Base-by-base conservation (phyloP, 2,888 invertebrate genomes). In the Nymphalis polychloros region DNA sequence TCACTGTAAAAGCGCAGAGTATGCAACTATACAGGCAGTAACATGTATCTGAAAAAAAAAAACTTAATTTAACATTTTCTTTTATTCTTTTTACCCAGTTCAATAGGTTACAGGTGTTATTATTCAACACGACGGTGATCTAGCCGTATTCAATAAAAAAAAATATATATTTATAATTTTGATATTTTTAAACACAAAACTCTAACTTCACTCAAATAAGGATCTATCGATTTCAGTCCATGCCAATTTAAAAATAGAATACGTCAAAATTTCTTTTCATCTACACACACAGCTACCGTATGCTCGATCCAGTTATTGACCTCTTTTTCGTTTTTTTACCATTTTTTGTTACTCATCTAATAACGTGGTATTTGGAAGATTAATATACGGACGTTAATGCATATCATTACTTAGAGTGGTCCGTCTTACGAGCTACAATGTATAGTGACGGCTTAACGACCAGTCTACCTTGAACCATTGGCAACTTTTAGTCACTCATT, bases 371-470 rank as follows among this genome's bases (percentile, higher is more conserved):
- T 88, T 89, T 84, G 81, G 78, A 78, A 86, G 88, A 89, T 88
- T 89, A 89, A 90, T 89, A 88, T 81, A 75, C 80, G 75, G 67
- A 75, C 74, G 77, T 86, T 91, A 90, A 92, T 89, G 89, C 87
- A 88, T 92, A 89, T 90, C 84, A 92, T 92, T 91, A 91, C 67
- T 75, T 80, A 80, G 90, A 92, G 91, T 91, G 90, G 82, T 74
- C 82, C 77, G 77, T 76, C 78, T 79, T 76, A 77, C 75, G 79
- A 74, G 62, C 47, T 57, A 49, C 49, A 65, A 48, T 57, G 62
- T 59, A 46, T 27, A 49, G 49, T 50, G 65, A 61, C 57, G 52
- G 64, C 55, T 59, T 19, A 0, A 65, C 60, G 63, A 62, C 75
- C 75, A 75, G 62, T 63, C 23, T 66, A 69, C 35, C 35, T 31